phyloP scores from a whole-genome alignment of 2,113 vertebrate species.

The Megatriorchis doriae region DNA sequence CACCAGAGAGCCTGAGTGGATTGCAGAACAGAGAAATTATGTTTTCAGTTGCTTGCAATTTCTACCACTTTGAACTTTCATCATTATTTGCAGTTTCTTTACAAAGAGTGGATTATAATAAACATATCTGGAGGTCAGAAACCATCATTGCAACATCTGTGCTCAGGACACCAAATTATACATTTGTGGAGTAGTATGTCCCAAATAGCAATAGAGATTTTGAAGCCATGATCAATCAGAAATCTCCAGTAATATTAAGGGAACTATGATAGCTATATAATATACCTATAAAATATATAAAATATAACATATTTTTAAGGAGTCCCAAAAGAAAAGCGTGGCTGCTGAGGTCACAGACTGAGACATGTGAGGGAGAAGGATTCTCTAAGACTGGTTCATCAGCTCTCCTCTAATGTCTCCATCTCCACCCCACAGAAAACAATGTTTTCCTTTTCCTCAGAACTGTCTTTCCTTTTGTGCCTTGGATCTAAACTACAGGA shows the following conservation, averaged over 20 bases:
- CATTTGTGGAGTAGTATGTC: background rate
- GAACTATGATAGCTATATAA: background rate
- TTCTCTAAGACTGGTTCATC: background rate
- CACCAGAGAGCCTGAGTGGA: slow-evolving; percentile 6
- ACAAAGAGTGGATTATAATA: background rate
- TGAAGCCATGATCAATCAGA: slow-evolving; percentile 6
- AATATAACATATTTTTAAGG: background rate
- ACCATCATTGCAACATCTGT: background rate
- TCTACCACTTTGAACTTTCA: slow-evolving; percentile 5
- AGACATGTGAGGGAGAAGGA: background rate
- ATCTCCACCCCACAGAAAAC: background rate
- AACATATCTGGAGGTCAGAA: slow-evolving; percentile 14
- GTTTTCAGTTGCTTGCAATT: slow-evolving; percentile 8
- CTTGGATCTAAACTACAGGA: background rate
- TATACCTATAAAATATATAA: background rate
- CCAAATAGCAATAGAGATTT: background rate
- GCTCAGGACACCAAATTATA: background rate
- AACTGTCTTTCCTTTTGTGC: background rate
- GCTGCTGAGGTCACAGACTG: background rate
- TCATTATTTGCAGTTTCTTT: background rate
- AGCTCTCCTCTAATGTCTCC: background rate
- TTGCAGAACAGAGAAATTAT: slow-evolving; percentile 1
- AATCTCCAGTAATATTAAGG: background rate
- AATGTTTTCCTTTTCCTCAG: background rate
- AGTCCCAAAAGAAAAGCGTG: background rate